Conservation (phyloP, 2,113 vertebrate species). For the Ptyas mucosa region DNA sequence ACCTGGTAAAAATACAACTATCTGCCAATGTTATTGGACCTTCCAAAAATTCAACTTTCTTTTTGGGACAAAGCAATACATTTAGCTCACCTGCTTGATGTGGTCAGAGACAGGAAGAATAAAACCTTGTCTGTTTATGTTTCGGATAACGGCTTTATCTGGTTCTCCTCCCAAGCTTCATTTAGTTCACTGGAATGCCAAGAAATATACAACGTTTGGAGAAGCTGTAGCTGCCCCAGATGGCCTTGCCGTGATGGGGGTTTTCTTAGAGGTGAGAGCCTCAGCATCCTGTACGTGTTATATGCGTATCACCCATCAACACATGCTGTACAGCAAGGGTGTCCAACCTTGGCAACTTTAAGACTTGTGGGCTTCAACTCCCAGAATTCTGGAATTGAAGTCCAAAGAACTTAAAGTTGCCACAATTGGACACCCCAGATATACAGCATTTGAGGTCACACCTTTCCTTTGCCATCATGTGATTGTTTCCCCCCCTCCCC, state of each 20-base stretch:
- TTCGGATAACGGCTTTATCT: slow-evolving; percentile 6
- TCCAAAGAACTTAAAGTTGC: not conserved
- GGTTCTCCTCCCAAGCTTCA: slow-evolving; percentile 78
- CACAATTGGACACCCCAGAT: not conserved
- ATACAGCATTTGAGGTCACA: not conserved
- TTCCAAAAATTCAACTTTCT: not conserved
- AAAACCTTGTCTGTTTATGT: not conserved
- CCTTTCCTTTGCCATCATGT: not conserved
- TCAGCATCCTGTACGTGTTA: slow-evolving; percentile 22
- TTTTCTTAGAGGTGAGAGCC: slow-evolving; percentile 88
- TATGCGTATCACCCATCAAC: not conserved
- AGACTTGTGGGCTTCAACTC: not conserved
- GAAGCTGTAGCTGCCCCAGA: slow-evolving; percentile 85
- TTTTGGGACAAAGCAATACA: not conserved
- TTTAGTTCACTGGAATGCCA: slow-evolving; percentile 95
- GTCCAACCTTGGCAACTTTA: not conserved
- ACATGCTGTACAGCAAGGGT: not conserved
- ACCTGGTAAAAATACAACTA: not conserved
- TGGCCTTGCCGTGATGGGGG: slow-evolving; percentile 89
- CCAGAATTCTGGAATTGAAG: not conserved
- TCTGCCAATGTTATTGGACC: not conserved
- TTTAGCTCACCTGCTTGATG: not conserved
- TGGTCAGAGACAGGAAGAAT: not conserved
- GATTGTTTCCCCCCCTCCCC: not conserved
- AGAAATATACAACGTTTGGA: slow-evolving; percentile 83